Evolutionary conservation across 2,113 vertebrate species (phyloP).

Genomic region (Promerops cafer): DNA sequence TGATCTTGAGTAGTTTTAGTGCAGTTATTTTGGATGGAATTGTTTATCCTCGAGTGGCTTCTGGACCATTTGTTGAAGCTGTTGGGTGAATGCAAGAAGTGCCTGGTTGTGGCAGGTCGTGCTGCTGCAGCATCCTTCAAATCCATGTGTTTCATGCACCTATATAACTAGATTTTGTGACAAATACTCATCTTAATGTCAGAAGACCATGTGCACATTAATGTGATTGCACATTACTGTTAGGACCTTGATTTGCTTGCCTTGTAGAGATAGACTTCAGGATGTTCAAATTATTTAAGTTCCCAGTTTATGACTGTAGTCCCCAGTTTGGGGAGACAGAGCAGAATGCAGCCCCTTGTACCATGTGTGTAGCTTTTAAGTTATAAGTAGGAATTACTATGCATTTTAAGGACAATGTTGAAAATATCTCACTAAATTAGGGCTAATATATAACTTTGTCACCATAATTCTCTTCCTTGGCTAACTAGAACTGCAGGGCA

Average conservation of each 20-base stretch:
- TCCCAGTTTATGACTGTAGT: not conserved
- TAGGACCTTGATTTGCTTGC: not conserved
- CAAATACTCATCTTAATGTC: not conserved
- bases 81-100: not conserved
- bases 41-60: not conserved
- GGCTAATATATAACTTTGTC: not conserved
- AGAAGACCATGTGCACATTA: not conserved
- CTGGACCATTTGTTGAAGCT: not conserved
- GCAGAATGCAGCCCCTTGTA: not conserved
- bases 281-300: not conserved
- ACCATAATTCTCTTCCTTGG: not conserved
- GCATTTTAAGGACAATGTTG: not conserved
- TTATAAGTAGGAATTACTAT: not conserved
- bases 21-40: not conserved
- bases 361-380: not conserved
- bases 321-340: not conserved
- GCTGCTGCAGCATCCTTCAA: not conserved
- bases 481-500: not conserved
- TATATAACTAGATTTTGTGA: not conserved
- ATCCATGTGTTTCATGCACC: not conserved
- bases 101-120: not conserved
- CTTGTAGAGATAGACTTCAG: not conserved
- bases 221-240: not conserved
- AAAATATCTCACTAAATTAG: not conserved
- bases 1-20: not conserved